Evolutionary conservation across 30 jellyfish, hydroid and myxozoan species (phyloP), one percentile per base, ranked within the genome.

Genomic region (Aurelia aurita complex sp. Pacific): DNA sequence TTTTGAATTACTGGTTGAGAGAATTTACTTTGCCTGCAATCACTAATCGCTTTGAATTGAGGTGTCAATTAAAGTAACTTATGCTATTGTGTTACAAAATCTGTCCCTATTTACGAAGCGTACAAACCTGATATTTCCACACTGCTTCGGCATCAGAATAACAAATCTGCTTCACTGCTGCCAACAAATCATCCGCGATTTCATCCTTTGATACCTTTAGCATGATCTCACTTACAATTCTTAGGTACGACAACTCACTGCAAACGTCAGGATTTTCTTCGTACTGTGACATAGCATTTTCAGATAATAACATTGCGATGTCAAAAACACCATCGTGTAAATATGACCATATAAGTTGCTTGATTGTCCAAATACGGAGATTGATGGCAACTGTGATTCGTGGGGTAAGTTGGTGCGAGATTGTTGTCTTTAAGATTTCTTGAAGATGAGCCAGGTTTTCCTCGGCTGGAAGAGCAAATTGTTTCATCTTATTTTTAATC

Each of bases 211-310:
- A 42, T 29, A 2, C 4, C 34, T 65, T 84, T 54, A 38, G 8
- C 87, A 74, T 50, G 33, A 84, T 84, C 52, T 66, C 93, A 42
- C 77, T 42, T 33, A 65, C 67, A 16, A 65, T 32, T 38, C 75
- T 84, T 60, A 84, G 38, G 61, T 10, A 84, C 1, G 53, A 64
- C 13, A 84, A 86, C 10, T 84, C 87, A 19, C 53, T 52, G 10
- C 59, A 63, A 23, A 62, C 61, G 34, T 69, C 54, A 29, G 75
- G 76, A 15, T 74, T 62, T 18, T 55, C 87, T 34, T 84, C 87
- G 46, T 84, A 84, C 69, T 84, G 82, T 0, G 87, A 33, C 77
- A 74, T 42, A 32, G 93, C 93, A 53, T 84, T 73, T 53, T 84
- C 93, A 16, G 82, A 62, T 8, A 84, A 43, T 67, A 84, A 68